Base-by-base conservation (phyloP, 2,113 vertebrate species). In the Ascaphus truei region DNA sequence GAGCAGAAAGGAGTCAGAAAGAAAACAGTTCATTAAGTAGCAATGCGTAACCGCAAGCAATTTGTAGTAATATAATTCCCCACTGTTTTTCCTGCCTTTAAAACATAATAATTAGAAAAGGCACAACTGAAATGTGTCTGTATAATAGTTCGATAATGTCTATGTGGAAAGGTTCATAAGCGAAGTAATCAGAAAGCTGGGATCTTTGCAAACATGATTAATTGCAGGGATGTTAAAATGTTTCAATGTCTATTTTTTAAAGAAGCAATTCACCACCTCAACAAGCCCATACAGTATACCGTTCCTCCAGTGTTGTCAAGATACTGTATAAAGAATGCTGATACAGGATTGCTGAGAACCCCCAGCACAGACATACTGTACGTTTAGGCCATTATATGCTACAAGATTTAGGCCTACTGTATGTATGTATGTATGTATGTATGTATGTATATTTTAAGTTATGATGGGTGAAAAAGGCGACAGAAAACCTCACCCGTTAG, bases 21-120 rank as follows among this genome's bases (percentile, higher is more conserved):
- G 26, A 66, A 66, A 79, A 56, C 77, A 71, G 73, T 77, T 85
- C 79, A 86, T 86, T 86, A 77, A 81, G 73, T 74, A 76, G 78
- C 79, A 78, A 76, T 50, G 37, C 77, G 80, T 72, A 80, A 55
- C 80, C 59, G 66, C 61, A 8, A 36, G 81, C 81, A 79, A 75
- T 33, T 81, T 80, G 72, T 78, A 71, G 73, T 74, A 81, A 81
- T 72, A 69, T 18, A 7, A 69, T 72, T 80, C 75, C 84, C 85
- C 75, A 75, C 80, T 88, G 89, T 64, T 81, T 76, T 72, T 83
- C 86, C 71, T 72, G 71, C 77, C 72, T 72, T 50, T 66, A 25
- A 77, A 81, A 43, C 62, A 48, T 84, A 80, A 75, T 81, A 79
- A 84, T 79, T 80, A 78, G 77, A 82, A 73, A 81, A 74, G 74